phyloP scores from a whole-genome alignment of 2,113 vertebrate species.

The Pangasianodon gigas region DNA sequence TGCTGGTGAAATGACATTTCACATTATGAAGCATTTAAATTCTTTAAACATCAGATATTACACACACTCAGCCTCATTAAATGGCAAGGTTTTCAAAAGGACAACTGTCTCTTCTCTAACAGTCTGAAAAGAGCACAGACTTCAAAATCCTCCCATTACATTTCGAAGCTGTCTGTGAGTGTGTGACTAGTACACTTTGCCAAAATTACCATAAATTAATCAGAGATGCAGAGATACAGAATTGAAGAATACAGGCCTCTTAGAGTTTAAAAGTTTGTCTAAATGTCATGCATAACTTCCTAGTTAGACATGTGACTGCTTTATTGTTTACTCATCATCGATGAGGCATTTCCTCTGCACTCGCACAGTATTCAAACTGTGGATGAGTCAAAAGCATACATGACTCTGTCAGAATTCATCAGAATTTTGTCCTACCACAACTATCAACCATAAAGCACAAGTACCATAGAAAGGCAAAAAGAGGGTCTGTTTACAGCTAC shows the following conservation, averaged over 20 bases:
- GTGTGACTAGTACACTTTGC: neutral
- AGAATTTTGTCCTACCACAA: neutral
- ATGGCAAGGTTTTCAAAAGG: neutral
- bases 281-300: constrained; percentile 3
- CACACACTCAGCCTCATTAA: neutral
- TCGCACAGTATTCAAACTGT: neutral
- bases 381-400: neutral
- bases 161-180: neutral
- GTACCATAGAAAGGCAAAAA: neutral
- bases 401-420: neutral
- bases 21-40: neutral
- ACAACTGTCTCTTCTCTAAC: neutral
- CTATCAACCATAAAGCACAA: neutral
- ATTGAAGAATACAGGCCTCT: neutral
- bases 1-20: constrained; percentile 7
- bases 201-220: neutral
- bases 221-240: neutral
- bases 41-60: neutral
- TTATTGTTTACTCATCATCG: neutral
- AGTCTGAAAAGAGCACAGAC: constrained; percentile 11
- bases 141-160: neutral
- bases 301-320: neutral
- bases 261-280: neutral
- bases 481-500: neutral
- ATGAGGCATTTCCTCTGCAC: neutral